Percentiles rank a stretch among this genome's conserved stretches.
Evolutionary conservation across 2,113 vertebrate genomes (phyloP).

Genomic region (Muntiacus muntjak): DNA sequence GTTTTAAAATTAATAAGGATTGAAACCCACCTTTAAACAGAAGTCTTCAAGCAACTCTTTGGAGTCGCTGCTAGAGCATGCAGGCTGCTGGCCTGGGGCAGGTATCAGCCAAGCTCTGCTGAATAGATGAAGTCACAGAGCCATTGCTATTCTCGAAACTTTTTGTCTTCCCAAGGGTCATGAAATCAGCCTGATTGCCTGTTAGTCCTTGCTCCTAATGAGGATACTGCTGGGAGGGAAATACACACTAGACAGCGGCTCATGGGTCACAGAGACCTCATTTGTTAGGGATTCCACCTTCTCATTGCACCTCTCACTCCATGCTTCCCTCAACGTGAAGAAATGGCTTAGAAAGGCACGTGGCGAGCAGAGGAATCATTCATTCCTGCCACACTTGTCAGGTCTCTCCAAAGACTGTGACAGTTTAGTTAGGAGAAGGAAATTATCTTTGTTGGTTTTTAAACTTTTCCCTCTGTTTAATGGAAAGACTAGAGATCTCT

Average conservation of each 20-base stretch:
- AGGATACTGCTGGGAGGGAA: not conserved
- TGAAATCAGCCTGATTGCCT: not conserved
- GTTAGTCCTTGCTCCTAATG: not conserved
- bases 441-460: not conserved
- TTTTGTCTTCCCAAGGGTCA: not conserved
- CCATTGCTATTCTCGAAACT: not conserved
- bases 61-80: not conserved
- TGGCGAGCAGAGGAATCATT: not conserved
- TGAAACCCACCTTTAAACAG: not conserved
- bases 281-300: not conserved
- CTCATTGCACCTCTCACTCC: not conserved
- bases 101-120: not conserved
- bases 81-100: not conserved
- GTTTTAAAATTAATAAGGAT: not conserved
- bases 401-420: not conserved
- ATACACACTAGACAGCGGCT: not conserved
- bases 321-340: not conserved
- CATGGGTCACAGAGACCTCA: not conserved
- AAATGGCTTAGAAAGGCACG: not conserved
- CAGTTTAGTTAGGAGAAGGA: not conserved
- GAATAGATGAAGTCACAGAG: not conserved
- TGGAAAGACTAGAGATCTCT: too few species aligned
- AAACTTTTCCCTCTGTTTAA: not conserved
- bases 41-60: not conserved
- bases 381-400: rapidly evolving